A percentile compares a stretch with the other conserved stretches of the same genome.
phyloP scores from a whole-genome alignment of 2,888 invertebrate species.

The Cotesia congregata region DNA sequence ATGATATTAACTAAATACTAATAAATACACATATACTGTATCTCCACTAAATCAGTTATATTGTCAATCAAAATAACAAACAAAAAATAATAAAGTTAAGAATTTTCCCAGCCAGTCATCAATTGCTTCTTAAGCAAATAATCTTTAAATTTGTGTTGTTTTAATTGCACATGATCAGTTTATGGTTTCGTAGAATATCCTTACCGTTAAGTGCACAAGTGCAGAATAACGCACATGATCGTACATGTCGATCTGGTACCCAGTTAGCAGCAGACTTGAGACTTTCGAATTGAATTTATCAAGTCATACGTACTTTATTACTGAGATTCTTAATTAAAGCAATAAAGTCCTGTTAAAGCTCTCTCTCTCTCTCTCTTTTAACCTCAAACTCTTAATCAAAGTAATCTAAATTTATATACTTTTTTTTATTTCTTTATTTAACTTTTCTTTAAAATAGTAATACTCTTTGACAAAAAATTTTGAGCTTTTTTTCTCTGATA shows the following conservation, averaged over 20 bases:
- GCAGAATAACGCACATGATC: constrained; percentile 16
- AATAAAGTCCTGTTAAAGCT: constrained; percentile 28
- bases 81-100: too few species aligned
- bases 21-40: neutral
- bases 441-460: neutral
- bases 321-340: constrained; percentile 50
- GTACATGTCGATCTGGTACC: constrained; percentile 38
- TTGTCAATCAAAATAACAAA: too few species aligned
- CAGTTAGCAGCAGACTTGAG: constrained; percentile 22
- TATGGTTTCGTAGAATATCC: constrained; percentile 14
- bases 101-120: too few species aligned
- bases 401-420: constrained; percentile 36
- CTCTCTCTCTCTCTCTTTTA: neutral
- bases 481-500: neutral
- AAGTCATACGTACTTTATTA: constrained; percentile 39
- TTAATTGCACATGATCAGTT: constrained; percentile 30
- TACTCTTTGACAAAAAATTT: neutral
- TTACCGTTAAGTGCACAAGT: neutral
- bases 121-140: too few species aligned
- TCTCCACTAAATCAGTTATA: too few species aligned
- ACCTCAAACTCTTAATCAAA: constrained; percentile 22
- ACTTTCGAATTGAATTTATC: constrained; percentile 45
- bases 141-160: neutral
- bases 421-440: constrained; percentile 1
- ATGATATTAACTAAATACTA: neutral